Evolutionary conservation across 2,888 invertebrate species (phyloP), one percentile per base, ranked within the genome.

Genomic region (Catocala sponsa): DNA sequence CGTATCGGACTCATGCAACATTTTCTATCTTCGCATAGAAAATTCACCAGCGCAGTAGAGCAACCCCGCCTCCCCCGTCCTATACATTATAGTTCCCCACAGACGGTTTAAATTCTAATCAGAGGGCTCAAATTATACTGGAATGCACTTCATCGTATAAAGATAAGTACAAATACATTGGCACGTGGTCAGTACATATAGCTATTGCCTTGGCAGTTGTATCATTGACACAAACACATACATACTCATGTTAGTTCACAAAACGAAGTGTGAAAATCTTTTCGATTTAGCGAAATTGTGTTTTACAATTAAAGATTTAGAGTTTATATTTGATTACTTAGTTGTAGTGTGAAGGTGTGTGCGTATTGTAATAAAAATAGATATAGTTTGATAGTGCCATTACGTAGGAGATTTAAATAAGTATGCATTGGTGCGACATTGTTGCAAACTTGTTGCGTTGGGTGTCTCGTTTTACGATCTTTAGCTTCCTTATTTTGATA

Each of bases 361-460:
- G 80, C 62, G 82, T 79, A 73, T 55, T 58, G 69, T 59, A 74
- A 80, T 83, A 82, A 81, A 87, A 87, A 87, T 89, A 88, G 82
- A 85, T 77, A 78, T 76, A 70, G 74, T 78, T 78, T 81, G 84
- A 89, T 87, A 85, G 82, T 78, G 77, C 65, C 79, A 83, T 86
- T 85, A 84, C 81, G 80, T 82, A 74, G 62, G 68, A 73, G 83
- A 88, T 89, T 88, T 84, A 87, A 90, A 89, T 90, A 87, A 90
- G 89, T 90, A 87, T 87, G 85, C 83, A 84, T 81, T 71, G 59
- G 59, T 64, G 79, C 84, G 80, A 90, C 90, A 86, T 80, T 89
- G 91, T 91, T 82, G 80, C 82, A 50, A 42, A 82, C 79, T 83
- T 78, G 86, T 84, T 85, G 85, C 83, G 75, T 83, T 81, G 66